Percentiles rank a stretch among this genome's conserved stretches.
Conservation (phyloP, 2,113 vertebrate genomes). For the Apistogramma diplotaenia region DNA sequence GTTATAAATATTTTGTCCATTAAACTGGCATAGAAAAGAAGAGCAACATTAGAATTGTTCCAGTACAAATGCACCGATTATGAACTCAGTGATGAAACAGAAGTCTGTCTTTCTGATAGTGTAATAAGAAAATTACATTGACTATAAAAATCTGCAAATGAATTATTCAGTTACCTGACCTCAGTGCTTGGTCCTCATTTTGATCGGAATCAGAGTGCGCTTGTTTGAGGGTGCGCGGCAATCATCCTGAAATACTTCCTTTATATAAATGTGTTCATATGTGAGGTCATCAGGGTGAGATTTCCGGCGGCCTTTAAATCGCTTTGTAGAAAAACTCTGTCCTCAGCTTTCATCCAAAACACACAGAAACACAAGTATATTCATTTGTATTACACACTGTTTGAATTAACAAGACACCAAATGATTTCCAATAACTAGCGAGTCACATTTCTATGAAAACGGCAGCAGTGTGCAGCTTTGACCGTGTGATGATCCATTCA, state of each 20-base stretch:
- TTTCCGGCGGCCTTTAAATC: not conserved
- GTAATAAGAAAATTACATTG: too few species aligned
- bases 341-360: fast-evolving
- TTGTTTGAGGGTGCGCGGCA: not conserved
- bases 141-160: too few species aligned
- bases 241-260: not conserved
- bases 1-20: not conserved
- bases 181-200: too few species aligned
- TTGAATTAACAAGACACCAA: not conserved
- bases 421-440: not conserved
- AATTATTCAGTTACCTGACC: too few species aligned
- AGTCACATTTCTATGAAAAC: too few species aligned
- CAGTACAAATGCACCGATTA: not conserved
- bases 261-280: not conserved
- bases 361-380: not conserved
- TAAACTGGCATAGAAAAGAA: fast-evolving
- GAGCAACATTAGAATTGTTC: not conserved
- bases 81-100: not conserved
- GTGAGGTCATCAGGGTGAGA: not conserved
- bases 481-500: not conserved
- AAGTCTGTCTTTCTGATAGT: not conserved
- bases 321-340: not conserved
- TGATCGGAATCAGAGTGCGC: too few species aligned
- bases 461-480: too few species aligned
- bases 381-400: not conserved